These are phyloP conservation scores for Neotoma lepida DNA, from an alignment of 2,113 vertebrate species.

Conservation along the genomic window DNA sequence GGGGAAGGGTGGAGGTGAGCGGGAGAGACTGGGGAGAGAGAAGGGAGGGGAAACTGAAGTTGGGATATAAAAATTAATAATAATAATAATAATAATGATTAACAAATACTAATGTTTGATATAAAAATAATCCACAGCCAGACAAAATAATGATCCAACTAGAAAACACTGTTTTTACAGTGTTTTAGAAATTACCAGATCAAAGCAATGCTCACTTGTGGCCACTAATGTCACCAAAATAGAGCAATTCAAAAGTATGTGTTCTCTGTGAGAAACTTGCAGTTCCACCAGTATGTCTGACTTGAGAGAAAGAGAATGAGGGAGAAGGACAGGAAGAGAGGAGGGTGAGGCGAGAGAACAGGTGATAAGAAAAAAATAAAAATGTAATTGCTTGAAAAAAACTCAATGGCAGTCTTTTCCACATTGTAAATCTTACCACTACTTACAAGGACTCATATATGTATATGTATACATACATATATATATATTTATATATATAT, in stretches of 20 bases:
- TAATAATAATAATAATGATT: neutral
- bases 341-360: neutral
- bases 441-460: neutral
- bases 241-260: neutral
- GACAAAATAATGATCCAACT: neutral
- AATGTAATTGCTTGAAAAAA: neutral
- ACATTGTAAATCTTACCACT: neutral
- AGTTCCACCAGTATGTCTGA: neutral
- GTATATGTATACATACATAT: neutral
- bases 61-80: neutral
- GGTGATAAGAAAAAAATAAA: neutral
- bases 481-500: too few relatives aligned
- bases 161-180: neutral
- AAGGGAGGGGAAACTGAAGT: neutral
- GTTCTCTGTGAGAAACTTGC: neutral
- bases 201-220: neutral
- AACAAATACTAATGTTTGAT: constrained; percentile 7
- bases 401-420: neutral
- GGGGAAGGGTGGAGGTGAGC: neutral
- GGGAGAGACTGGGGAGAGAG: neutral
- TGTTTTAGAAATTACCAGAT: neutral
- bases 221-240: neutral
- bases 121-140: constrained; percentile 15
- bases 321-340: accelerated
- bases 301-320: neutral